These are phyloP conservation scores for Drosophila sucinea DNA, from an alignment of 1,140 invertebrate genomes.

Conservation along the genomic window DNA sequence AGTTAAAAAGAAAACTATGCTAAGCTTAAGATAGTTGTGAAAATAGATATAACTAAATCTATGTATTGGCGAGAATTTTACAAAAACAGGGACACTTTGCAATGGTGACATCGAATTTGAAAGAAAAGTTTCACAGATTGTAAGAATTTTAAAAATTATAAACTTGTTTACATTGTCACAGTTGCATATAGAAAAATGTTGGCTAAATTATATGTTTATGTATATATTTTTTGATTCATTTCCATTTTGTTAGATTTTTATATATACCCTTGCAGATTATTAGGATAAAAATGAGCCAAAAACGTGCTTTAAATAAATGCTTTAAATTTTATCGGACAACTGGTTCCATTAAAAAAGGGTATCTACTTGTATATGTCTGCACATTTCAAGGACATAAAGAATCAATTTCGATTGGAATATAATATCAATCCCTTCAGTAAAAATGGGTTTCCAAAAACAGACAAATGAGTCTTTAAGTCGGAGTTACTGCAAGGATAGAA, in stretches of 20 bases:
- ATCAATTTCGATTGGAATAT: too few relatives aligned
- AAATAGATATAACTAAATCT: conserved; percentile 5
- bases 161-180: conserved; percentile 4
- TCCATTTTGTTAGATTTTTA: background rate
- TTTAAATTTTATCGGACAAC: too few relatives aligned
- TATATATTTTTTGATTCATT: background rate
- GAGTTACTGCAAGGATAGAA: background rate
- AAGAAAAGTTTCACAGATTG: background rate
- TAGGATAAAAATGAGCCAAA: background rate
- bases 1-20: conserved; percentile 13
- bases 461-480: background rate
- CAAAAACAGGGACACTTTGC: background rate
- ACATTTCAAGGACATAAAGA: too few relatives aligned
- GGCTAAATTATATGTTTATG: background rate
- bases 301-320: too few relatives aligned
- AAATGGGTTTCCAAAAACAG: background rate
- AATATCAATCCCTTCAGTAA: too few relatives aligned
- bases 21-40: conserved; percentile 11
- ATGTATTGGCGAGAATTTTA: conserved; percentile 3
- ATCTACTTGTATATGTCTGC: too few relatives aligned
- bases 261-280: background rate
- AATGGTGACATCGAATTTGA: background rate
- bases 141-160: background rate
- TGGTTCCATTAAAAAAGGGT: too few relatives aligned
- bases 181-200: background rate